Percentiles rank a stretch among this genome's conserved stretches.
phyloP scores from a whole-genome alignment of 2,113 vertebrate species.

The Jacana jacana region DNA sequence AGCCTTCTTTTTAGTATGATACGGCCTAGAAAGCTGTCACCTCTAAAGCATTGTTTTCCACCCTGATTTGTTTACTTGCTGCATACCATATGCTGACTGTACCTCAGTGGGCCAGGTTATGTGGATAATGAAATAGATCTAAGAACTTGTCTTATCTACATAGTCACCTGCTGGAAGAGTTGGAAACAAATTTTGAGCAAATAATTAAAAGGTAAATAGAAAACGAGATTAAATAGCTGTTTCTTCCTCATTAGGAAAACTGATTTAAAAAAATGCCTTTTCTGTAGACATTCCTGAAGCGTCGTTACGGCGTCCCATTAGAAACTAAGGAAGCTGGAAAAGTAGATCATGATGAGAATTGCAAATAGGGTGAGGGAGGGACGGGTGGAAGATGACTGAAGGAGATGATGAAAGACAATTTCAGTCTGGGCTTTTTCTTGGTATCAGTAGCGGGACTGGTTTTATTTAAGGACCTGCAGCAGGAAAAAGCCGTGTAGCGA shows the following conservation, averaged over 20 bases:
- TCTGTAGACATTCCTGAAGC: not conserved
- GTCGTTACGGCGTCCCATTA: not conserved
- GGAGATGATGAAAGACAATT: not conserved
- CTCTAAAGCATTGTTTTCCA: not conserved
- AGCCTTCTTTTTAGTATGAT: not conserved
- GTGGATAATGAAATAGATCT: not conserved
- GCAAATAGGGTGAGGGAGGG: not conserved
- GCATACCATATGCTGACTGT: not conserved
- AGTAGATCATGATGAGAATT: not conserved
- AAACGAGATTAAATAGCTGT: not conserved
- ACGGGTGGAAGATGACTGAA: not conserved
- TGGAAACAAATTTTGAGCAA: not conserved
- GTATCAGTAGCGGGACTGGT: not conserved
- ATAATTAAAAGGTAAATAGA: not conserved
- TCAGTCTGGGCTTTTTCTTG: not conserved
- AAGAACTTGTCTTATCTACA: not conserved
- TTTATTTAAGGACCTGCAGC: not conserved
- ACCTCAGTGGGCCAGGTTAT: not conserved
- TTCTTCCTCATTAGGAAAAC: not conserved
- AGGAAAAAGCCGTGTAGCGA: not conserved
- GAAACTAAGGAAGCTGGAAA: not conserved
- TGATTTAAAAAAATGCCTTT: not conserved
- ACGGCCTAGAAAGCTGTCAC: not conserved
- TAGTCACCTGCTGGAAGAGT: not conserved
- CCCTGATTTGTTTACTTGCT: not conserved